Evolutionary conservation across 1,140 invertebrate genomes (phyloP), one percentile per base, ranked within the genome.

Genomic region (Aphis gossypii): DNA sequence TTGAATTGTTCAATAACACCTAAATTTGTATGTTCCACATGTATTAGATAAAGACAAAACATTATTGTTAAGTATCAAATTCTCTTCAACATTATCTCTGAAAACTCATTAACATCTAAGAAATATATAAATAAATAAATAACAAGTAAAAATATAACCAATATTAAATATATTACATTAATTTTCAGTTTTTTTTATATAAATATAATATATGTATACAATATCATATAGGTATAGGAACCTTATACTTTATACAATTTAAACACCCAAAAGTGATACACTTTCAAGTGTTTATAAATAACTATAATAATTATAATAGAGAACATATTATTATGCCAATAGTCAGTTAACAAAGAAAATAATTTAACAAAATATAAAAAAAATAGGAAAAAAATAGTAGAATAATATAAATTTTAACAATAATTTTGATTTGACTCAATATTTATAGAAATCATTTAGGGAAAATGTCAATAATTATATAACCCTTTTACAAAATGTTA

Each of bases 211-310:
- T 2, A 35, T 35, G 35, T 35, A 41, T 9, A 68, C 4, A 88
- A 4, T 76, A n/a, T 83, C 9, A 83, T 51, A 92, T 48, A n/a
- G n/a, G n/a, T n/a, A 38, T 92, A 92, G 90, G 90, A 92, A 92
- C 90, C 83, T 83, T 35, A 6, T 38, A 92, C 44, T 92, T 48
- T 9, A 90, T 60, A 92, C 9, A 82, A 82, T 41, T n/a, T 91
- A 6, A 68, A 46, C 18, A 46, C 21, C 21, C 14, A 83, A 83
- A 92, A 83, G 46, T 92, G 76, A 92, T 92, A 35, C 76, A 83
- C 76, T 83, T 38, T 35, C 48, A 83, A 56, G 21, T 8, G 23
- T 83, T 82, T 20, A 76, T 82, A 60, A 38, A 76, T 91, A 68
- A 38, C 25, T 46, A 68, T 41, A 89, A 76, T 44, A 90, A 68